These are phyloP conservation scores for Micromesistius poutassou DNA, from an alignment of 2,797 vertebrate genomes.

Conservation along the genomic window DNA sequence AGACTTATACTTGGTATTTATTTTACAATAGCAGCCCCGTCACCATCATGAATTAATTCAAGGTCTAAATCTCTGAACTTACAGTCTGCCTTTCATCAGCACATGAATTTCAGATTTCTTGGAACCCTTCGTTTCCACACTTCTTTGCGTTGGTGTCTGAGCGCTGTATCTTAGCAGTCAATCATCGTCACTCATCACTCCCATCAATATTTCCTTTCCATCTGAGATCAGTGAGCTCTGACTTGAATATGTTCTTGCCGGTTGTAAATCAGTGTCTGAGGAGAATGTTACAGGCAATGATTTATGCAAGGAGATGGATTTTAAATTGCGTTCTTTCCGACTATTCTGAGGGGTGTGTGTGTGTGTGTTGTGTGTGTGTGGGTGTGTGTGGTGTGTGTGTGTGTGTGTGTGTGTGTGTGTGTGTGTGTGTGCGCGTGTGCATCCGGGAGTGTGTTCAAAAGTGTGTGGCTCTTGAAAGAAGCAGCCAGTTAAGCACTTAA, in stretches of 20 bases:
- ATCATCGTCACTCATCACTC: slow-evolving; percentile 19
- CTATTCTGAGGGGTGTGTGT: not conserved
- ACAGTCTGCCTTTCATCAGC: slow-evolving; percentile 13
- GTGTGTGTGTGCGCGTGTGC: not conserved
- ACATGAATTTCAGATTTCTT: slow-evolving; percentile 22
- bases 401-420: not conserved
- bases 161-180: slow-evolving; percentile 17
- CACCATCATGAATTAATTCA: not conserved
- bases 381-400: slow-evolving; percentile 8
- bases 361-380: not conserved
- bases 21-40: not conserved
- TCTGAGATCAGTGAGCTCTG: slow-evolving; percentile 46
- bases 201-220: slow-evolving; percentile 50
- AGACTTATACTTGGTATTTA: not conserved
- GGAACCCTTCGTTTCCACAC: slow-evolving; percentile 12
- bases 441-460: not conserved
- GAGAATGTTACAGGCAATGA: slow-evolving; percentile 32
- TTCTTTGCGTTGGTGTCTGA: slow-evolving; percentile 25
- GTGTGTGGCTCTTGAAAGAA: not conserved
- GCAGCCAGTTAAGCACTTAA: not conserved
- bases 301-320: slow-evolving; percentile 20
- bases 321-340: slow-evolving; percentile 10
- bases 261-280: slow-evolving; percentile 36
- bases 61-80: not conserved
- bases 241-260: slow-evolving; percentile 35